These are phyloP conservation scores for Macropodus opercularis DNA, from an alignment of 2,797 vertebrate species.

Conservation along the genomic window DNA sequence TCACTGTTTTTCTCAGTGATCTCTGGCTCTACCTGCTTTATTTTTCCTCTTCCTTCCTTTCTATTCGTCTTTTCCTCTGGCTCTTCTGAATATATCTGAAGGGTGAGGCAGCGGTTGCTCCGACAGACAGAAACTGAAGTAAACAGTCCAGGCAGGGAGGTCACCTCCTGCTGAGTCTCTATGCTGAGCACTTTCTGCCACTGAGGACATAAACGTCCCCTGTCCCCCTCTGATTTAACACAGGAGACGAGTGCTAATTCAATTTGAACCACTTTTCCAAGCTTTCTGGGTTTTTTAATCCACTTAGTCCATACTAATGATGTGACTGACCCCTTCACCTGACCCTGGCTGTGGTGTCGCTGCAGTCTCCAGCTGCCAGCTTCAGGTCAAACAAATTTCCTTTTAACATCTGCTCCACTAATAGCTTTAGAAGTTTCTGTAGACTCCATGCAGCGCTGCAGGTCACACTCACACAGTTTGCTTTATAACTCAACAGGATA, in stretches of 20 bases:
- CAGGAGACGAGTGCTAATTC: constrained; percentile 46
- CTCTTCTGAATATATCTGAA: constrained; percentile 5
- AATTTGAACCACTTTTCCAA: constrained; percentile 54
- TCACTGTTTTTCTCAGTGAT: constrained; percentile 8
- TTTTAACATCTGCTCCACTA: constrained; percentile 43
- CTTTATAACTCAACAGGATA: constrained; percentile 24
- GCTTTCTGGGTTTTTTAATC: constrained; percentile 47
- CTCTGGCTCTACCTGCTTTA: constrained; percentile 5
- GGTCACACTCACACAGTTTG: constrained; percentile 37
- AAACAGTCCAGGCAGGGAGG: constrained; percentile 20
- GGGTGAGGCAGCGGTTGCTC: too few relatives aligned
- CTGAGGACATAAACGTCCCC: constrained; percentile 8
- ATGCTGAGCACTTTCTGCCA: constrained; percentile 27
- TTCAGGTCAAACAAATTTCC: constrained; percentile 59
- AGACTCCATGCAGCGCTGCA: constrained; percentile 9
- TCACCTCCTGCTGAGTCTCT: constrained; percentile 40
- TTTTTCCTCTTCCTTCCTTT: constrained; percentile 1
- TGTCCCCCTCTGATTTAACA: constrained; percentile 25
- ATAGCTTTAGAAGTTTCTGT: constrained; percentile 20
- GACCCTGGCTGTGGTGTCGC: constrained; percentile 22
- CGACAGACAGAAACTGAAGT: constrained; percentile 34
- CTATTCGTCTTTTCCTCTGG: constrained; percentile 5
- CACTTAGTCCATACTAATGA: constrained; percentile 50
- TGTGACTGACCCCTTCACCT: constrained; percentile 8
- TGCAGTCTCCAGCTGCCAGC: constrained; percentile 45